These are phyloP conservation scores for Eupeodes luniger DNA, from an alignment of 2,888 invertebrate species.

Conservation along the genomic window DNA sequence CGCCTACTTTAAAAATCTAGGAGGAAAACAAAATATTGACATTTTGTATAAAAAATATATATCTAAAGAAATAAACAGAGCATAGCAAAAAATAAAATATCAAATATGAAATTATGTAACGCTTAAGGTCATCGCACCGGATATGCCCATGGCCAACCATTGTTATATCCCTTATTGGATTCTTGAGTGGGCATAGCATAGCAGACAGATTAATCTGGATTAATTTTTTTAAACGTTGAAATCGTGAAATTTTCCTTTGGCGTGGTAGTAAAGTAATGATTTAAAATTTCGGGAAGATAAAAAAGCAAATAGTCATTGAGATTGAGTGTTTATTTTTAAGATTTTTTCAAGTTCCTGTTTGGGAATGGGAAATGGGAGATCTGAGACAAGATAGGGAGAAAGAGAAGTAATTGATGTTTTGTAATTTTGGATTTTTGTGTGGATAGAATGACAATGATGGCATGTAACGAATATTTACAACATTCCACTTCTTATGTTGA, in stretches of 20 bases:
- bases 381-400: too few species aligned
- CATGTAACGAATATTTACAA: too few species aligned
- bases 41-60: slow-evolving; percentile 8
- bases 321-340: slow-evolving; percentile 1
- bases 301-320: background rate
- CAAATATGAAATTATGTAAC: slow-evolving; percentile 15
- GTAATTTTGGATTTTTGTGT: too few species aligned
- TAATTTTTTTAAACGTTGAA: slow-evolving; percentile 31
- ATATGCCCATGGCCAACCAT: slow-evolving; percentile 1
- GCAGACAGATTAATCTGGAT: slow-evolving; percentile 64
- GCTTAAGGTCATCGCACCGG: slow-evolving; percentile 61
- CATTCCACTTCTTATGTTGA: too few species aligned
- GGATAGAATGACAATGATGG: too few species aligned
- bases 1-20: slow-evolving; percentile 36
- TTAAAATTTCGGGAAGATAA: background rate
- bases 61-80: slow-evolving; percentile 41
- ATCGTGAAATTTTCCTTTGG: background rate
- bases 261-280: slow-evolving; percentile 2
- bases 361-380: too few species aligned
- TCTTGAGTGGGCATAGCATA: slow-evolving; percentile 48
- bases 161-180: background rate
- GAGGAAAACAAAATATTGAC: slow-evolving; percentile 27
- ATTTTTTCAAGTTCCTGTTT: background rate
- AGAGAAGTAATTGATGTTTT: too few species aligned
- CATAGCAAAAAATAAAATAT: background rate